These are phyloP conservation scores for Pollachius pollachius DNA, from an alignment of 2,113 vertebrate species.

Conservation along the genomic window DNA sequence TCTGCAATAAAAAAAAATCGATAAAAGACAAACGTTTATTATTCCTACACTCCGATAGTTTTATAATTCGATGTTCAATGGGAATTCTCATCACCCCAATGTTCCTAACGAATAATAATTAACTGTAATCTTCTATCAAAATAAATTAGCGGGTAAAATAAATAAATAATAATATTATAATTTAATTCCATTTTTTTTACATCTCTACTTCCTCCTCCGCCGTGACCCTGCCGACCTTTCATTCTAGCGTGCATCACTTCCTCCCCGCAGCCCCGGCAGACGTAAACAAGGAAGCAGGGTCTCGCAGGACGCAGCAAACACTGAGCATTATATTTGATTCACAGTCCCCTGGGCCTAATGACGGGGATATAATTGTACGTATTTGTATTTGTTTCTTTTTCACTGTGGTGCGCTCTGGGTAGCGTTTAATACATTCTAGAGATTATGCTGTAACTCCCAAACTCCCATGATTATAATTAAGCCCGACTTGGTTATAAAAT, in stretches of 20 bases:
- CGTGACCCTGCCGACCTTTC: slow-evolving; percentile 55
- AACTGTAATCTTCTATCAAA: too few relatives aligned
- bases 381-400: slow-evolving; percentile 69
- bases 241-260: slow-evolving; percentile 28
- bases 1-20: neutral
- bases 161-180: neutral
- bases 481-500: slow-evolving; percentile 74
- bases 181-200: too few relatives aligned
- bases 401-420: slow-evolving; percentile 66
- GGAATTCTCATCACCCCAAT: too few relatives aligned
- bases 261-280: slow-evolving; percentile 52
- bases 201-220: slow-evolving; percentile 31
- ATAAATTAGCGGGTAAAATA: too few relatives aligned
- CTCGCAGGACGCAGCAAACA: slow-evolving; percentile 59
- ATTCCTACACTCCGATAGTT: neutral
- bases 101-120: too few relatives aligned
- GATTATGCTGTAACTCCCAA: slow-evolving; percentile 75
- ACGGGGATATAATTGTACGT: slow-evolving; percentile 70
- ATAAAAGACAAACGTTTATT: neutral
- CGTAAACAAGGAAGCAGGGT: slow-evolving; percentile 60
- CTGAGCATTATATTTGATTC: slow-evolving; percentile 67
- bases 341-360: slow-evolving; percentile 61
- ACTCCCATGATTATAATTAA: slow-evolving; percentile 76
- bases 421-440: slow-evolving; percentile 74
- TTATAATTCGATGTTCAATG: too few relatives aligned